Conservation (phyloP, 2,888 invertebrate genomes). For the Stenodera caucasica region DNA sequence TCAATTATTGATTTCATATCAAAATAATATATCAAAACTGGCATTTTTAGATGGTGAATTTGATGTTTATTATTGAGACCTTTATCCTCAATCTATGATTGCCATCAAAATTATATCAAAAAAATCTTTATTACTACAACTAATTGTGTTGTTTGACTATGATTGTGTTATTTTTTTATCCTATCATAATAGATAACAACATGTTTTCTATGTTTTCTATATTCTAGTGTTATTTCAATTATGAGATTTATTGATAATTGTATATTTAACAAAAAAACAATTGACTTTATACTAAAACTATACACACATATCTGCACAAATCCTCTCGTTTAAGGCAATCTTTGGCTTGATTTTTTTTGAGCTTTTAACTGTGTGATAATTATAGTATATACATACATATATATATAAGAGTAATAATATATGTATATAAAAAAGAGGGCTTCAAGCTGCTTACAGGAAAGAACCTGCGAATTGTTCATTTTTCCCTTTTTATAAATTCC, state of each 20-base stretch:
- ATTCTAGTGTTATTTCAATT: not conserved
- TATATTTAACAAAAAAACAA: not conserved
- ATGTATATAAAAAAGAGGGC: not conserved
- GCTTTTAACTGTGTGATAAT: slow-evolving; percentile 37
- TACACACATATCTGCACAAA: slow-evolving; percentile 1
- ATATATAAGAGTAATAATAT: not conserved
- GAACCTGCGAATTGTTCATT: not conserved
- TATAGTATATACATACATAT: too few species aligned
- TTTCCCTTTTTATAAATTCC: not conserved
- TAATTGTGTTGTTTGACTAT: too few species aligned
- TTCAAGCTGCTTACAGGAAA: not conserved
- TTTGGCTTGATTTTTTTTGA: slow-evolving; percentile 16
- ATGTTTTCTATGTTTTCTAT: slow-evolving; percentile 4
- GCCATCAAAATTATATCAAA: slow-evolving; percentile 8
- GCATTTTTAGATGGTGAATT: slow-evolving; percentile 20
- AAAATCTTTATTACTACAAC: too few species aligned
- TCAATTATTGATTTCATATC: slow-evolving; percentile 29
- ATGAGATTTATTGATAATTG: slow-evolving; percentile 4
- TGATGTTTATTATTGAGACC: slow-evolving; percentile 8
- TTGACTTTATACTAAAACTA: not conserved
- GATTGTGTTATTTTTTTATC: not conserved
- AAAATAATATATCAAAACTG: slow-evolving; percentile 11
- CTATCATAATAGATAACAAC: too few species aligned
- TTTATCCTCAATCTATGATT: not conserved
- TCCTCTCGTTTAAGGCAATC: not conserved